A percentile compares a stretch with the other conserved stretches of the same genome.
These are phyloP conservation scores for Callocephalon fimbriatum DNA, from an alignment of 2,113 vertebrate genomes.

Conservation along the genomic window DNA sequence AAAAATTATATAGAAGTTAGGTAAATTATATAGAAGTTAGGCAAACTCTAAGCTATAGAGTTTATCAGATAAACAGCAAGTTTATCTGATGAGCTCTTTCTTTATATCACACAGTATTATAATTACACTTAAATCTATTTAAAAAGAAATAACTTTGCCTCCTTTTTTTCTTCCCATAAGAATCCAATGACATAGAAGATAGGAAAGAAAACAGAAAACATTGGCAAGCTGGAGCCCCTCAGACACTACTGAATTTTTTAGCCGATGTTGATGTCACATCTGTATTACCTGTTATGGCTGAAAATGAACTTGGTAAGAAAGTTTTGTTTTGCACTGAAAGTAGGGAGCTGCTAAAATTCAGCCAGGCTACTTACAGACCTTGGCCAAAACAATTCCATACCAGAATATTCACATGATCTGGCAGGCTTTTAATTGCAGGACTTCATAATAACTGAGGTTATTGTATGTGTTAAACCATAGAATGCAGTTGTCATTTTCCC, in stretches of 20 bases:
- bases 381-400: not conserved
- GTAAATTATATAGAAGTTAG: not conserved
- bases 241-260: constrained; percentile 80
- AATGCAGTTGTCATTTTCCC: not conserved
- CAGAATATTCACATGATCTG: not conserved
- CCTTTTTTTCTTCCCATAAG: not conserved
- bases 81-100: not conserved
- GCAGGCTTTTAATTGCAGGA: not conserved
- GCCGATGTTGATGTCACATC: constrained; percentile 72
- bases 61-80: not conserved
- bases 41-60: not conserved
- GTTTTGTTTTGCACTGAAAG: not conserved
- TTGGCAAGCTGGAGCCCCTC: constrained; percentile 76
- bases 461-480: not conserved
- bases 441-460: not conserved
- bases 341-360: not conserved
- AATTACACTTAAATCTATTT: not conserved
- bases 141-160: not conserved
- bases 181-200: not conserved
- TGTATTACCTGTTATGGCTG: not conserved
- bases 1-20: not conserved
- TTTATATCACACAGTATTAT: not conserved
- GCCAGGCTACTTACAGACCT: not conserved
- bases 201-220: constrained; percentile 56
- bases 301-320: constrained; percentile 26